Base-by-base conservation (phyloP, 2,888 invertebrate genomes). In the Drosophila infuscata region DNA sequence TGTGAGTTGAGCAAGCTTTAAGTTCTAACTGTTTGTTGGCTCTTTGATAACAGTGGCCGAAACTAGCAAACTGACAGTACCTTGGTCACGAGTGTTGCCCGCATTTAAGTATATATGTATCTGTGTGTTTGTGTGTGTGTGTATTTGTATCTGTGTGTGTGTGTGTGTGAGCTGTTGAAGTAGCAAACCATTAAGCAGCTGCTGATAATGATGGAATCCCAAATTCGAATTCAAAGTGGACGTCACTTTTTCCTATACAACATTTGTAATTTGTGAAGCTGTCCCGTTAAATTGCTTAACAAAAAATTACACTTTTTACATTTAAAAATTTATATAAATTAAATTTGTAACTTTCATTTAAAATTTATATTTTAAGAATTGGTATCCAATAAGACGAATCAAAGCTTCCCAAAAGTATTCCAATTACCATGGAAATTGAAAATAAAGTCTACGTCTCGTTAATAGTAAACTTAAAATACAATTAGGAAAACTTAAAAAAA, bases 1-100 rank as follows among this genome's bases (percentile, higher is more conserved):
- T 81, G 64, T 70, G 63, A 32, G 78, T 74, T 76, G 88, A 86
- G 81, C 70, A 72, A 83, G 88, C 79, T 89, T 89, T 79, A 79
- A 82, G 79, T 85, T 85, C 74, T 76, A 82, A 73, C 72, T 79
- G 79, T 74, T 76, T 79, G 88, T 88, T 78, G 77, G 76, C 76
- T 81, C 77, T 70, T 70, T 76, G 77, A 77, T 77, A 77, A 77
- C 70, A 62, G 36, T 74, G 79, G 70, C 60, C 77, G 66, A 77
- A 77, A 80, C 76, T 53, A 65, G 56, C 59, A 48, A 69, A 69
- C 62, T 62, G 80, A 59, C 80, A 79, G 58, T 43, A 74, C 74
- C 67, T 54, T 65, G 80, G 80, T 76, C 76, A 76, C 76, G 76
- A 58, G 76, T 76, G 30, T 64, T 67, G 43, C 59, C 52, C 48